Base-by-base conservation (phyloP, 1,140 invertebrate species). In the Danaus plexippus region DNA sequence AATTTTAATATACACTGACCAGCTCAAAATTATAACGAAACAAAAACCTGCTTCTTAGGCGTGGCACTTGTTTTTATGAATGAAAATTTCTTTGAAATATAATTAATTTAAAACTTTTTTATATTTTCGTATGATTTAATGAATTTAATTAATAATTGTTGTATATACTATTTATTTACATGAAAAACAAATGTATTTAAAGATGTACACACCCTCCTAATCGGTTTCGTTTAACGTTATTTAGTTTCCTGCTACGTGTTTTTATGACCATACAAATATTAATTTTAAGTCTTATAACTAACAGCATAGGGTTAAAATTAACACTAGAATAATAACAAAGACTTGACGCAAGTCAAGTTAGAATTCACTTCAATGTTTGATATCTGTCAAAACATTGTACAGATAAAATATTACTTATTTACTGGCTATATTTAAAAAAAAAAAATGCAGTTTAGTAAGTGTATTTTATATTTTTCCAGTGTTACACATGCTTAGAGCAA, bases 1-100 rank as follows among this genome's bases (percentile, higher is more conserved):
- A 6, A 32, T 32, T 32, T 32, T 32, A 53, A 32, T 43, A 13
- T 22, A 32, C 8, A 52, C 10, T 43, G 18, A 12, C 2, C 22
- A 18, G 9, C 44, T 43, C 12, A 13, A 52, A 43, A 44, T 52
- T 18, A 8, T 50, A 45, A 49, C 46, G 53, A 61, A 61, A 46
- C 54, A 61, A 61, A 60, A 52, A 52, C 49, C n/a, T 15, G 60
- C 63, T 50, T 54, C 52, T 66, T 75, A 84, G 80, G 80, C 80
- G 80, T 84, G 80, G 80, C 80, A 84, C 71, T 73, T 63, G 49
- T 64, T 71, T 67, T 75, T 57, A 67, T 83, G 71, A 81, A 81
- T 84, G 69, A 81, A 80, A 83, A 77, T 44, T 62, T 40, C 18
- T 43, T 56, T 49, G 13, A 32, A 32, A 32, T 7, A 32, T 32